Conservation (phyloP, 2,113 vertebrate genomes). For the Halcyon senegalensis region DNA sequence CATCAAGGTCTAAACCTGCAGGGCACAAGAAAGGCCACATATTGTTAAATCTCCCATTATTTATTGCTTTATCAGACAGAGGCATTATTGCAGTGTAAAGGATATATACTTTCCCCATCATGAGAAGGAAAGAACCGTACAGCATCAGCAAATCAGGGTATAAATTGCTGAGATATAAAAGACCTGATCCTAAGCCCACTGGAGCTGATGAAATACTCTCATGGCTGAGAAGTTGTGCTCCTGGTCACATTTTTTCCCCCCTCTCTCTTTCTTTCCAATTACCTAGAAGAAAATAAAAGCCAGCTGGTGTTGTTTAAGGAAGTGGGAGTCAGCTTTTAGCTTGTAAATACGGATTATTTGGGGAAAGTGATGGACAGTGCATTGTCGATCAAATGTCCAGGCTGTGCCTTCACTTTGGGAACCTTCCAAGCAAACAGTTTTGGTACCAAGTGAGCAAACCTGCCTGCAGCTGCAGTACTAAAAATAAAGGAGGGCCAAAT, state of each 20-base stretch:
- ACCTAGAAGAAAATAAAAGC: not conserved
- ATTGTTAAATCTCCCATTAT: not conserved
- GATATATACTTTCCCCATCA: not conserved
- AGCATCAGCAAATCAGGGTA: not conserved
- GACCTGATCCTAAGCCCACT: not conserved
- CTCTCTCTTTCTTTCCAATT: not conserved
- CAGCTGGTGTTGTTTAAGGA: not conserved
- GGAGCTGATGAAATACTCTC: not conserved
- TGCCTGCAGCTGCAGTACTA: not conserved
- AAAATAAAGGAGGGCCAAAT: not conserved
- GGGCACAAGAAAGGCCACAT: not conserved
- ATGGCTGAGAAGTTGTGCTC: not conserved
- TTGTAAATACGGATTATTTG: not conserved
- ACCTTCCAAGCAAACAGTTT: not conserved
- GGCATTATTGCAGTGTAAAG: not conserved
- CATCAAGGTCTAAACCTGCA: not conserved
- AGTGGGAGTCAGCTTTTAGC: not conserved
- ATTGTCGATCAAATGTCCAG: not conserved
- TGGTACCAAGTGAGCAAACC: not conserved
- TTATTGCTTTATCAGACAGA: constrained; percentile 2
- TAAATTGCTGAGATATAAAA: not conserved
- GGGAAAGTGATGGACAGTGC: not conserved
- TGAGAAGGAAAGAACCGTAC: not conserved
- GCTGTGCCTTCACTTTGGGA: not conserved
- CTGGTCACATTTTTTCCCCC: not conserved